Conservation (phyloP, 53 echinoderm and acorn worm genomes). For the Patiria pectinifera region DNA sequence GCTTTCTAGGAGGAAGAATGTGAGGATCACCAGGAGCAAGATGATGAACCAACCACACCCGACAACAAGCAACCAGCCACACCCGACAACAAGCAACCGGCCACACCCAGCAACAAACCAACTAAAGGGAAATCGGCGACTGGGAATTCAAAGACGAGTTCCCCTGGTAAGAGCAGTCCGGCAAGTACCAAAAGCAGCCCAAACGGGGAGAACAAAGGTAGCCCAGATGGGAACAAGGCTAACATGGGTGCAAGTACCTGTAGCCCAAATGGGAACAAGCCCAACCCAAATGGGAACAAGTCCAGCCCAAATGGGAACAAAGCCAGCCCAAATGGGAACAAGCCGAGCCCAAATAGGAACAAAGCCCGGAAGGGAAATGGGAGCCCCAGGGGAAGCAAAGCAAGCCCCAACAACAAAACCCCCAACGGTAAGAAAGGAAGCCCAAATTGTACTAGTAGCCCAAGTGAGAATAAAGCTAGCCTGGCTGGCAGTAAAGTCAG, state of each 20-base stretch:
- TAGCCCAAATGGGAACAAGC: conserved; percentile 43
- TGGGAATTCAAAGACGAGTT: neutral
- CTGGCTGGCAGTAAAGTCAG: neutral
- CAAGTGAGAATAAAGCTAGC: conserved; percentile 40
- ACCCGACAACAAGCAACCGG: neutral
- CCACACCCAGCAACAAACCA: conserved; percentile 31
- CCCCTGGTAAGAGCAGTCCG: neutral
- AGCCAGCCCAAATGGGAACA: conserved; percentile 26
- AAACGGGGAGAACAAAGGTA: neutral
- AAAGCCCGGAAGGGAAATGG: neutral
- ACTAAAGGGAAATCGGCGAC: conserved; percentile 23
- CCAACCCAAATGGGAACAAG: conserved; percentile 29
- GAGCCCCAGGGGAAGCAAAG: conserved; percentile 41
- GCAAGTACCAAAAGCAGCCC: conserved; percentile 22
- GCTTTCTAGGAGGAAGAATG: neutral
- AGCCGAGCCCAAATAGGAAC: conserved; percentile 28
- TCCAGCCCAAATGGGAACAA: conserved; percentile 35
- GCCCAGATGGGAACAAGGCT: conserved; percentile 14
- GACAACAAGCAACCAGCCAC: conserved; percentile 10
- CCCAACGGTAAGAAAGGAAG: conserved; percentile 28
- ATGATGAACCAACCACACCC: conserved; percentile 21
- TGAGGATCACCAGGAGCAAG: conserved; percentile 7
- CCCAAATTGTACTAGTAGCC: conserved; percentile 4
- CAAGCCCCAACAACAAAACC: conserved; percentile 14
- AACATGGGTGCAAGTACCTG: neutral